phyloP scores from a whole-genome alignment of 1,140 invertebrate species.

The Hydropsyche tenuis region DNA sequence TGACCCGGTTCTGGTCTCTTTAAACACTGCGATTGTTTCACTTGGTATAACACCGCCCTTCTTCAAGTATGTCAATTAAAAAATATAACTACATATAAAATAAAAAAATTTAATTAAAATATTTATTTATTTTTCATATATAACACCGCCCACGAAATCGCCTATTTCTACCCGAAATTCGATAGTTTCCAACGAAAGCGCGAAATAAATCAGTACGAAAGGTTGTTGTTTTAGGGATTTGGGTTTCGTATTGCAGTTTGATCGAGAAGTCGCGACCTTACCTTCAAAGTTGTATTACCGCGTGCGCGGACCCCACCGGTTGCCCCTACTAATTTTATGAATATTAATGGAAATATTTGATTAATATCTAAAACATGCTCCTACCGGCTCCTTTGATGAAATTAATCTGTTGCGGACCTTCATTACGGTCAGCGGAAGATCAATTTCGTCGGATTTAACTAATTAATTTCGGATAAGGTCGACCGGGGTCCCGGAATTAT shows the following conservation, averaged over 20 bases:
- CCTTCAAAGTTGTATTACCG: not conserved
- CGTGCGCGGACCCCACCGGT: not conserved
- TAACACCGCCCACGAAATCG: too few species aligned
- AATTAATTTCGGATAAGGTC: slow-evolving; percentile 32
- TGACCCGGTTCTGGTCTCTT: slow-evolving; percentile 23
- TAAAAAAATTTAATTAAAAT: too few species aligned
- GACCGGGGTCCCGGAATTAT: slow-evolving; percentile 14
- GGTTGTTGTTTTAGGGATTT: too few species aligned
- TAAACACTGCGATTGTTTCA: not conserved
- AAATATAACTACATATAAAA: too few species aligned
- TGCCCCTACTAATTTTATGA: slow-evolving; percentile 5
- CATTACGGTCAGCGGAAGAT: slow-evolving; percentile 30
- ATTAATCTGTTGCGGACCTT: slow-evolving; percentile 28
- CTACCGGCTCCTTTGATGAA: slow-evolving; percentile 5
- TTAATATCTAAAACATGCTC: slow-evolving; percentile 30
- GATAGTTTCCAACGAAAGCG: too few species aligned
- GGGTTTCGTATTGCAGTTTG: slow-evolving; percentile 5
- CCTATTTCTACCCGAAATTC: too few species aligned
- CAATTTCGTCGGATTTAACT: slow-evolving; percentile 27
- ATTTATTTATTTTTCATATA: too few species aligned
- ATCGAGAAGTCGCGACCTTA: slow-evolving; percentile 12
- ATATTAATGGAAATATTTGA: slow-evolving; percentile 29
- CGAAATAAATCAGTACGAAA: too few species aligned
- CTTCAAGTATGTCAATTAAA: too few species aligned
- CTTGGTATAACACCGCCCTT: too few species aligned